These are phyloP conservation scores for Oryzias dopingdopingensis DNA, from an alignment of 2,797 vertebrate genomes.

Conservation along the genomic window DNA sequence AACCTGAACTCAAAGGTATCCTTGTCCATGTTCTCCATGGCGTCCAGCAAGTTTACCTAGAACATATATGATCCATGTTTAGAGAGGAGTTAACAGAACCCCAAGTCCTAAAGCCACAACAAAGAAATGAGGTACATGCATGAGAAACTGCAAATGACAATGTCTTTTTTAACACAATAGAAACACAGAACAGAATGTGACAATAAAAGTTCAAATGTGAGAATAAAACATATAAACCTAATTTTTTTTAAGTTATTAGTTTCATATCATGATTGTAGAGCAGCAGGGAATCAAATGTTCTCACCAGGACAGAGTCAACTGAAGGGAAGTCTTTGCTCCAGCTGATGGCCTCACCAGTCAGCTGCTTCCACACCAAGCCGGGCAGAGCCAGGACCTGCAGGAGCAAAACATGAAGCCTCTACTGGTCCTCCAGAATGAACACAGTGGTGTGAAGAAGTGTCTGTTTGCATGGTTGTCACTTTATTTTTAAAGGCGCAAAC, in stretches of 20 bases:
- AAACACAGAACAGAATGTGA: too few relatives aligned
- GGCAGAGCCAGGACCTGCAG: slow-evolving; percentile 91
- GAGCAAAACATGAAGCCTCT: neutral
- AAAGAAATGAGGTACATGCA: too few relatives aligned
- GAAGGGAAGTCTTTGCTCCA: slow-evolving; percentile 96
- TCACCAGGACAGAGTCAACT: slow-evolving; percentile 95
- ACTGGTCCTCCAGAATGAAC: too few relatives aligned
- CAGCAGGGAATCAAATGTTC: slow-evolving; percentile 31
- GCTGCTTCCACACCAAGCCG: slow-evolving; percentile 95
- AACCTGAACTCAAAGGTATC: slow-evolving; percentile 95
- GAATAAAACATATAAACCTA: too few relatives aligned
- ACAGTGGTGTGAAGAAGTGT: too few relatives aligned
- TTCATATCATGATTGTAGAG: neutral
- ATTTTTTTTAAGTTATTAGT: neutral
- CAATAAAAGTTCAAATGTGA: too few relatives aligned
- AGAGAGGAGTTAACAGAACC: neutral
- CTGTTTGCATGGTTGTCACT: too few relatives aligned
- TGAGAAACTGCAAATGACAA: too few relatives aligned
- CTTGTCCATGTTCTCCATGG: slow-evolving; percentile 95
- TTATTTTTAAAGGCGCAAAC: too few relatives aligned
- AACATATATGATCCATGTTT: slow-evolving; percentile 11
- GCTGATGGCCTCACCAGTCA: slow-evolving; percentile 92
- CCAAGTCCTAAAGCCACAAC: neutral
- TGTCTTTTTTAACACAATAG: too few relatives aligned
- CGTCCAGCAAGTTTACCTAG: slow-evolving; percentile 94